A percentile compares a stretch with the other conserved stretches of the same genome.
These are phyloP conservation scores for Zelostemma sp. DNA, from an alignment of 1,140 invertebrate genomes.

Conservation along the genomic window DNA sequence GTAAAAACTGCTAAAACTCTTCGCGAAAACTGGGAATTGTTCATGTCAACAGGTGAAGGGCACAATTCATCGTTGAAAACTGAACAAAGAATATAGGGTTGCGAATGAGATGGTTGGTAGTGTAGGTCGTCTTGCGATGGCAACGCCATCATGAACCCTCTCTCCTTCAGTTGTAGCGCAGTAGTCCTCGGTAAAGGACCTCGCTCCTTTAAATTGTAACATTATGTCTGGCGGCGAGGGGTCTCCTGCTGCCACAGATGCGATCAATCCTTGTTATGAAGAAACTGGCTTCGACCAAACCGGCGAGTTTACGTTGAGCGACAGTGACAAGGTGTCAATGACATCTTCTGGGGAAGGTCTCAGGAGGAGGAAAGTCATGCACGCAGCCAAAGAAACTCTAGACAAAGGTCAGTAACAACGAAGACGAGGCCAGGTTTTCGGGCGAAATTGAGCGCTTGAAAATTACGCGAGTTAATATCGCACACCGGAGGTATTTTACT, in stretches of 20 bases:
- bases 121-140: constrained; percentile 31
- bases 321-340: constrained; percentile 50
- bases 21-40: no score
- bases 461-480: no score
- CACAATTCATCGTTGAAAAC: not conserved
- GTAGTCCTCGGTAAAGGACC: constrained; percentile 61
- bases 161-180: constrained; percentile 57
- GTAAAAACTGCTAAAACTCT: no score
- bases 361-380: constrained; percentile 73
- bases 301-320: constrained; percentile 47
- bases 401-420: constrained; percentile 71
- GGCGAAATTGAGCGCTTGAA: no score
- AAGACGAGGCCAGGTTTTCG: constrained; percentile 21
- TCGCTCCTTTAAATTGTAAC: constrained; percentile 54
- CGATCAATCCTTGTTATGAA: constrained; percentile 52
- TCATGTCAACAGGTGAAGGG: not conserved
- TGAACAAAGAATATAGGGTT: constrained; percentile 24
- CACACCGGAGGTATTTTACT: no score
- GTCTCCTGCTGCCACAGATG: constrained; percentile 47
- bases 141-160: constrained; percentile 49
- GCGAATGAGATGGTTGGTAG: constrained; percentile 21
- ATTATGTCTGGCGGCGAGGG: constrained; percentile 69
- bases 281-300: constrained; percentile 8
- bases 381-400: constrained; percentile 75
- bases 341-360: constrained; percentile 58